Percentiles rank a stretch among this genome's conserved stretches.
phyloP scores from a whole-genome alignment of 2,888 invertebrate genomes.

The Lypha dubia region DNA sequence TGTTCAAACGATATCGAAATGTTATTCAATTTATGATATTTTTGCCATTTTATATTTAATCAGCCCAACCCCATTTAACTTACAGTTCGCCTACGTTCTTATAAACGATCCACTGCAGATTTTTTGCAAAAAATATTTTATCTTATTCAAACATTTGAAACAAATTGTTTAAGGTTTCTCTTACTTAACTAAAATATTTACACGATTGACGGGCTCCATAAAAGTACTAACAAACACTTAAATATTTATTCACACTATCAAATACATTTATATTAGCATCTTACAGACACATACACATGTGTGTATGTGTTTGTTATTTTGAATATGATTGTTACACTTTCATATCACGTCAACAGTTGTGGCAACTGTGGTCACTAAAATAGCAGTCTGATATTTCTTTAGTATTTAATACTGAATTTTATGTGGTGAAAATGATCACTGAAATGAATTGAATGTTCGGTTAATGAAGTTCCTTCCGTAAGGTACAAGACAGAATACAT shows the following conservation, averaged over 20 bases:
- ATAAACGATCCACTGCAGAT: too few species aligned
- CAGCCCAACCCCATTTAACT: too few species aligned
- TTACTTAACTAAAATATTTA: conserved; percentile 27
- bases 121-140: background rate
- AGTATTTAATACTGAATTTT: too few species aligned
- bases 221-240: conserved; percentile 6
- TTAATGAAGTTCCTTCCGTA: too few species aligned
- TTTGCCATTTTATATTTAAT: too few species aligned
- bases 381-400: background rate
- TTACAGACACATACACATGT: background rate
- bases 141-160: background rate
- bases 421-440: too few species aligned
- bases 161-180: background rate
- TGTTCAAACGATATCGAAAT: too few species aligned
- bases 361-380: background rate
- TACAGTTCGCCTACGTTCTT: too few species aligned
- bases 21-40: too few species aligned
- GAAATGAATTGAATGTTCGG: too few species aligned
- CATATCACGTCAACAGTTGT: background rate
- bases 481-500: too few species aligned
- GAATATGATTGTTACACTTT: background rate
- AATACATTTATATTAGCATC: background rate
- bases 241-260: conserved; percentile 1
- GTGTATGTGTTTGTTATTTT: background rate
- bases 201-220: conserved; percentile 7